Percentiles rank a stretch among this genome's conserved stretches.
phyloP scores from a whole-genome alignment of 2,797 vertebrate species.

The Diplodus puntazzo region DNA sequence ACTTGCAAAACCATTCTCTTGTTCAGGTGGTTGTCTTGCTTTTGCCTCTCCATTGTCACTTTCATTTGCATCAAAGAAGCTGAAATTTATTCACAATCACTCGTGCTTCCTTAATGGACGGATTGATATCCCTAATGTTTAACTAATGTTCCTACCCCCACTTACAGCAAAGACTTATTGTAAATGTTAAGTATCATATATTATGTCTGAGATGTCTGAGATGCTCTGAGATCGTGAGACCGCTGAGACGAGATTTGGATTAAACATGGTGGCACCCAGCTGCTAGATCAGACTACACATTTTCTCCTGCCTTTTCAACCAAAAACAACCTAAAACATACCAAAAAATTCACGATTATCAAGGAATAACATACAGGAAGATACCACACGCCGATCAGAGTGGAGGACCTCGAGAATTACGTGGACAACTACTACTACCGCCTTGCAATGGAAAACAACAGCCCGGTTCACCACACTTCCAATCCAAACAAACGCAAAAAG shows the following conservation, averaged over 20 bases:
- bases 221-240: neutral
- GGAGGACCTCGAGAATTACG: neutral
- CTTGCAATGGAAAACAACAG: neutral
- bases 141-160: neutral
- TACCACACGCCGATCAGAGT: neutral
- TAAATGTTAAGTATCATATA: neutral
- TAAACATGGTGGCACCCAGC: neutral
- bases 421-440: neutral
- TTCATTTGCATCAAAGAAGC: too few species aligned
- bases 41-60: too few species aligned
- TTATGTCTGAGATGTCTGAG: neutral
- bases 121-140: too few species aligned
- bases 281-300: neutral
- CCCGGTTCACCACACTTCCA: neutral
- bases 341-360: too few species aligned
- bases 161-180: neutral
- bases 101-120: too few species aligned
- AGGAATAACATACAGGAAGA: neutral
- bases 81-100: too few species aligned
- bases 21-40: too few species aligned
- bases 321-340: neutral
- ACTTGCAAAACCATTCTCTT: too few species aligned
- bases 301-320: neutral
- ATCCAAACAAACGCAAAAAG: neutral
- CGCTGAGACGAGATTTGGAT: too few species aligned